A percentile compares a stretch with the other conserved stretches of the same genome.
Conservation (phyloP, 2,113 vertebrate species). For the Propithecus coquereli region DNA sequence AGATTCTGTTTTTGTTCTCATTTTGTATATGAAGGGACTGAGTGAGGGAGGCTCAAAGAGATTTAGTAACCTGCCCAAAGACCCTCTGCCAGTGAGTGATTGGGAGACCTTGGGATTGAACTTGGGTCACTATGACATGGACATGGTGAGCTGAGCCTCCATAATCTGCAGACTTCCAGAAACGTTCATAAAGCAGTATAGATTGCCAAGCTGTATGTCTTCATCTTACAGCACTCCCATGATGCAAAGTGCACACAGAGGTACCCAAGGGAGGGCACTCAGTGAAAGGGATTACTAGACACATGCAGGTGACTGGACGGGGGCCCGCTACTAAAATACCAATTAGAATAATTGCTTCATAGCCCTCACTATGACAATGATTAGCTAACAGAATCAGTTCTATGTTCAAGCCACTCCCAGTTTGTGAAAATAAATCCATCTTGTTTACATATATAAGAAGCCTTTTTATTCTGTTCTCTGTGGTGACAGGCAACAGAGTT, state of each 20-base stretch:
- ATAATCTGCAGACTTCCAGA: neutral
- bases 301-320: neutral
- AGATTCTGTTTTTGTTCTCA: neutral
- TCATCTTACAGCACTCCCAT: neutral
- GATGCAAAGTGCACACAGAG: neutral
- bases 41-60: neutral
- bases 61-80: neutral
- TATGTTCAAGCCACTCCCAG: neutral
- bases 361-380: neutral
- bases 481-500: neutral
- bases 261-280: neutral
- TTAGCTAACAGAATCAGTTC: neutral
- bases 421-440: neutral
- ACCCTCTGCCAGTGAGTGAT: neutral
- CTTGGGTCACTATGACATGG: neutral
- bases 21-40: neutral
- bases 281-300: neutral
- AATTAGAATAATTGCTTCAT: neutral
- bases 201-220: neutral
- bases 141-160: neutral
- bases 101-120: neutral
- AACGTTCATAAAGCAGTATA: neutral
- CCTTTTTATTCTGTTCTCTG: neutral
- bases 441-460: neutral
- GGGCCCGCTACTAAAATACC: neutral